Evolutionary conservation across 2,888 invertebrate genomes (phyloP).

Genomic region (Meiosimyza decipiens): DNA sequence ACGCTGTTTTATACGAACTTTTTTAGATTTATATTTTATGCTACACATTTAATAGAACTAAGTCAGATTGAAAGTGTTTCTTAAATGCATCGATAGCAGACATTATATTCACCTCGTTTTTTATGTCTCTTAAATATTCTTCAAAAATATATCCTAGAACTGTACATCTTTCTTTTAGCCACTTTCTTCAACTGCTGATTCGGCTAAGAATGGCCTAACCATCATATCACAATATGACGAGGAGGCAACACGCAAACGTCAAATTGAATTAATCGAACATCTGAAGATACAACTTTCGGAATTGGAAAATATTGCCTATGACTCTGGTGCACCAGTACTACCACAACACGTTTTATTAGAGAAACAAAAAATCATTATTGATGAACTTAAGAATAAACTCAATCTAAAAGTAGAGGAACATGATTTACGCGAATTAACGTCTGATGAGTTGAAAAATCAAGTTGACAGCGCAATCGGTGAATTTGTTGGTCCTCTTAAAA

Average conservation of each 20-base stretch:
- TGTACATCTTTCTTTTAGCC: slow-evolving; percentile 38
- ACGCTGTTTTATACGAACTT: too few species aligned
- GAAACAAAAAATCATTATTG: slow-evolving; percentile 90
- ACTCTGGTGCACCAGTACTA: slow-evolving; percentile 80
- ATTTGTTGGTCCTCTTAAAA: slow-evolving; percentile 91
- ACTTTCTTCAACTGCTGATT: slow-evolving; percentile 31
- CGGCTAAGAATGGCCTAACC: slow-evolving; percentile 23
- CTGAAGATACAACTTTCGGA: slow-evolving; percentile 93
- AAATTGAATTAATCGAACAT: slow-evolving; percentile 86
- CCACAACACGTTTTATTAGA: slow-evolving; percentile 84
- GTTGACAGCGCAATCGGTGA: slow-evolving; percentile 91
- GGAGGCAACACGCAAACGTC: slow-evolving; percentile 67
- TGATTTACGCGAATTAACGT: slow-evolving; percentile 76
- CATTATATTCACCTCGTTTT: too few species aligned
- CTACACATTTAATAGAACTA: too few species aligned
- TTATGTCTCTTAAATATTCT: too few species aligned
- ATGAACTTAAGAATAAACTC: slow-evolving; percentile 85
- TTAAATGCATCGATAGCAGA: too few species aligned
- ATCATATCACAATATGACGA: slow-evolving; percentile 46
- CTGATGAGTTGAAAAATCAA: slow-evolving; percentile 86
- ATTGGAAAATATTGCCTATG: slow-evolving; percentile 84
- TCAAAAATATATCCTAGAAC: background rate
- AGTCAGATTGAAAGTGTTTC: too few species aligned
- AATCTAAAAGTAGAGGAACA: slow-evolving; percentile 88
- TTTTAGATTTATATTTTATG: too few species aligned